These are phyloP conservation scores for Euwallacea fornicatus DNA, from an alignment of 1,140 invertebrate species.

Conservation along the genomic window DNA sequence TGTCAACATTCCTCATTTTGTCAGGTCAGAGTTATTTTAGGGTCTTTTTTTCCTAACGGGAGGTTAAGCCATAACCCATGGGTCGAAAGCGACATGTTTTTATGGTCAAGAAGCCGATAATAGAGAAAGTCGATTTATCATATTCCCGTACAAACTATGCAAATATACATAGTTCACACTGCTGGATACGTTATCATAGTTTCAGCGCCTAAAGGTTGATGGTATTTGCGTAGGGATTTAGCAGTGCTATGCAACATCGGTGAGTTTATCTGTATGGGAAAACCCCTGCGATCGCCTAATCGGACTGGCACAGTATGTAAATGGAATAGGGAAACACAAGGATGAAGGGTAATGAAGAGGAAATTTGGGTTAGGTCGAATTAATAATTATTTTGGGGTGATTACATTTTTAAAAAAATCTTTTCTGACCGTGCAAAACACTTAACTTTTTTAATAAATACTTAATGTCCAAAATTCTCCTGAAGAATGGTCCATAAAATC, in stretches of 20 bases:
- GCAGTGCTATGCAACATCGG: not conserved
- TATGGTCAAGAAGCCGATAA: not conserved
- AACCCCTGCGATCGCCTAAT: constrained; percentile 11
- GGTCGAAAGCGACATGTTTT: not conserved
- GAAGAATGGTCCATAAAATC: too few relatives aligned
- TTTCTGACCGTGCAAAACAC: too few relatives aligned
- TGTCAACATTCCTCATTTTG: too few relatives aligned
- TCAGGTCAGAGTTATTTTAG: too few relatives aligned
- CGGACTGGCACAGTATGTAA: constrained; percentile 6
- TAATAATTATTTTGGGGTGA: too few relatives aligned
- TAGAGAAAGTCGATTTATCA: not conserved
- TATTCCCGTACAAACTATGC: not conserved
- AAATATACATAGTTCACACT: not conserved
- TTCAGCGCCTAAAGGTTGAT: too few relatives aligned
- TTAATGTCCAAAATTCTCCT: too few relatives aligned
- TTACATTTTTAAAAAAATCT: too few relatives aligned
- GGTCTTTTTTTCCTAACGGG: too few relatives aligned
- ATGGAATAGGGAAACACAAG: not conserved
- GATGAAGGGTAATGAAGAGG: constrained; percentile 14
- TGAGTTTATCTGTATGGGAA: constrained; percentile 13
- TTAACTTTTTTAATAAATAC: too few relatives aligned
- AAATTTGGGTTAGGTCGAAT: not conserved
- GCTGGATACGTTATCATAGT: not conserved
- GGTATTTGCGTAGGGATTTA: not conserved
- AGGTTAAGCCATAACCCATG: too few relatives aligned